These are phyloP conservation scores for Drosophila erecta DNA, from an alignment of 1,140 invertebrate genomes.

Conservation along the genomic window DNA sequence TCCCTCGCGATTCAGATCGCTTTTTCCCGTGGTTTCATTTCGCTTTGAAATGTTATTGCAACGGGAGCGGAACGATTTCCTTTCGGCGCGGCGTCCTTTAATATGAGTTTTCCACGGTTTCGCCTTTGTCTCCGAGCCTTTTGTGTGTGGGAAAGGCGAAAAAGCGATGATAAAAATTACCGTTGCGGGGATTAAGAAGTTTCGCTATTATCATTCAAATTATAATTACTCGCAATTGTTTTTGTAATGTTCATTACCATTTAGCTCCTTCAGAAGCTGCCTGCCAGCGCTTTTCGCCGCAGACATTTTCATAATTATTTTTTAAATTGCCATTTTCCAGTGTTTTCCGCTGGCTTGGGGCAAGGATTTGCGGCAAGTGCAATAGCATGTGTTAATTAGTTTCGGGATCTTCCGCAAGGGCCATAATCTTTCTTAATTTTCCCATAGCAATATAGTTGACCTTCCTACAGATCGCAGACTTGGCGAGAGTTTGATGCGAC, in stretches of 20 bases:
- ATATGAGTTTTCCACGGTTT: constrained; percentile 70
- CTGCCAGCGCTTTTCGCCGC: constrained; percentile 52
- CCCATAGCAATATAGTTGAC: constrained; percentile 21
- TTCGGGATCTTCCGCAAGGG: constrained; percentile 36
- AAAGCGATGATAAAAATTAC: constrained; percentile 70
- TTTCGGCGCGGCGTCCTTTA: constrained; percentile 54
- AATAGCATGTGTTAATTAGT: constrained; percentile 78
- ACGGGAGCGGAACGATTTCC: constrained; percentile 26
- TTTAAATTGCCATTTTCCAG: constrained; percentile 78
- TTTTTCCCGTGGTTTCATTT: constrained; percentile 70
- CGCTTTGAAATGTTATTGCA: constrained; percentile 66
- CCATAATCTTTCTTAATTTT: constrained; percentile 13
- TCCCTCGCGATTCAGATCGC: constrained; percentile 29
- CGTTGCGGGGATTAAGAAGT: constrained; percentile 81
- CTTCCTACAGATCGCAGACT: background rate
- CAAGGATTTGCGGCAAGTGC: constrained; percentile 60
- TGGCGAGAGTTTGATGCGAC: constrained; percentile 37
- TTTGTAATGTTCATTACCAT: constrained; percentile 82
- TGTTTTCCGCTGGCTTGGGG: constrained; percentile 27
- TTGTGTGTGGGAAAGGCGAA: constrained; percentile 17
- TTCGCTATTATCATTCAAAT: constrained; percentile 83
- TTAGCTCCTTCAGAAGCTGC: constrained; percentile 74
- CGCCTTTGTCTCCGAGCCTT: constrained; percentile 51
- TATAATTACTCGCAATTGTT: constrained; percentile 83
- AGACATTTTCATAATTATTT: constrained; percentile 81